Percentiles rank a stretch among this genome's conserved stretches.
These are phyloP conservation scores for Heliconius hermathena DNA, from an alignment of 1,140 invertebrate genomes.

Conservation along the genomic window DNA sequence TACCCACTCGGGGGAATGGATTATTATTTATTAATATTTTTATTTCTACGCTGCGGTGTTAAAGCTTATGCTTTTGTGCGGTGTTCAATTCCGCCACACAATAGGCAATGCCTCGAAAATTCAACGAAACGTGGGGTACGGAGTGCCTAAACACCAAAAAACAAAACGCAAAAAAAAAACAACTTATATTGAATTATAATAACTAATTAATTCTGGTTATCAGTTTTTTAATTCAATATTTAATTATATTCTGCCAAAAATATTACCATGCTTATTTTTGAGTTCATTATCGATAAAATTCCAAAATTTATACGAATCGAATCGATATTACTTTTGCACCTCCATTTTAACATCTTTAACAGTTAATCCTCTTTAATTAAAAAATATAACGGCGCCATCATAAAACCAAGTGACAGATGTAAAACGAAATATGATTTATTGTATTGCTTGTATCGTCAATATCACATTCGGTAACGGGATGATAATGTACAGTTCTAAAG, in stretches of 20 bases:
- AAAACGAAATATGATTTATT: conserved; percentile 38
- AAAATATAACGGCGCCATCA: conserved; percentile 21
- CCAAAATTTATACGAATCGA: background rate
- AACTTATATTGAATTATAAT: background rate
- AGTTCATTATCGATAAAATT: background rate
- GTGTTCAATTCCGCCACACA: too few species aligned
- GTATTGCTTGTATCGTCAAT: conserved; percentile 27
- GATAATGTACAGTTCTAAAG: conserved; percentile 14
- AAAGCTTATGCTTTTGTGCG: too few species aligned
- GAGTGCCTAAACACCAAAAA: too few species aligned
- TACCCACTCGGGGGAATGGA: too few species aligned
- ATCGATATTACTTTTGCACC: conserved; percentile 18
- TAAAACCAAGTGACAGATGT: conserved; percentile 33
- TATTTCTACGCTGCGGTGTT: too few species aligned
- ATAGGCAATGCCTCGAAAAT: too few species aligned
- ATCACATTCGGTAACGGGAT: conserved; percentile 23
- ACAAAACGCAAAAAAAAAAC: too few species aligned
- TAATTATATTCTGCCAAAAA: background rate
- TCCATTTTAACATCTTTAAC: background rate
- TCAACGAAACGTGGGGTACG: too few species aligned
- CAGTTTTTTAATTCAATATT: background rate
- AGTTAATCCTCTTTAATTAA: conserved; percentile 21
- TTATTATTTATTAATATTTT: too few species aligned
- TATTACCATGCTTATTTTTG: background rate
- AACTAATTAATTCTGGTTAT: background rate